phyloP scores from a whole-genome alignment of 2,113 vertebrate genomes.

The Hypomesus transpacificus region DNA sequence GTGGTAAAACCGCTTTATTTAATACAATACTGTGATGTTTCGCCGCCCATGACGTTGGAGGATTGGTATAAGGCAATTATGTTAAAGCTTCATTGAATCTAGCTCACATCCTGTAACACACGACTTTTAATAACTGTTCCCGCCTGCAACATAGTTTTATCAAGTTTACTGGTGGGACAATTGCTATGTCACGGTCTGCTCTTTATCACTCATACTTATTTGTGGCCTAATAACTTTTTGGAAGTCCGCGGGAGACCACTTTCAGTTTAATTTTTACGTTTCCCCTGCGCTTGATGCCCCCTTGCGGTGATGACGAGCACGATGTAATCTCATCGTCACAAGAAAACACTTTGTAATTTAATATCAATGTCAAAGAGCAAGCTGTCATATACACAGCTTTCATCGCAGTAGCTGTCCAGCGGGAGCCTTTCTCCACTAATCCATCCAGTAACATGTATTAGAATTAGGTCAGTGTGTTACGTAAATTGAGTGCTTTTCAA shows the following conservation, averaged over 20 bases:
- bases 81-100: too few species aligned
- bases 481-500: conserved; percentile 8
- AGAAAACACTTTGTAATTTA: conserved; percentile 41
- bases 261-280: not conserved
- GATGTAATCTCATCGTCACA: conserved; percentile 23
- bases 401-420: conserved; percentile 10
- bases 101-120: too few species aligned
- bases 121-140: too few species aligned
- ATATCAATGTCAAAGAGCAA: conserved; percentile 33
- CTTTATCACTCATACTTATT: too few species aligned
- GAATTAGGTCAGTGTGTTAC: conserved; percentile 33
- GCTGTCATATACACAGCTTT: conserved; percentile 28
- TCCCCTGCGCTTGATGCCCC: conserved; percentile 41
- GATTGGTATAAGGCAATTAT: too few species aligned
- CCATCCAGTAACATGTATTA: conserved; percentile 2
- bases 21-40: too few species aligned
- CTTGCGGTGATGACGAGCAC: conserved; percentile 37
- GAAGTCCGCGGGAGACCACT: too few species aligned
- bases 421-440: conserved; percentile 27
- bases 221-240: too few species aligned
- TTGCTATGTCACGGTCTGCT: not conserved
- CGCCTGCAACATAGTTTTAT: too few species aligned
- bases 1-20: too few species aligned
- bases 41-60: too few species aligned
- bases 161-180: too few species aligned